Percentiles rank a stretch among this genome's conserved stretches.
These are phyloP conservation scores for Dreissena rostriformis DNA, from an alignment of 1,140 invertebrate genomes.

Conservation along the genomic window DNA sequence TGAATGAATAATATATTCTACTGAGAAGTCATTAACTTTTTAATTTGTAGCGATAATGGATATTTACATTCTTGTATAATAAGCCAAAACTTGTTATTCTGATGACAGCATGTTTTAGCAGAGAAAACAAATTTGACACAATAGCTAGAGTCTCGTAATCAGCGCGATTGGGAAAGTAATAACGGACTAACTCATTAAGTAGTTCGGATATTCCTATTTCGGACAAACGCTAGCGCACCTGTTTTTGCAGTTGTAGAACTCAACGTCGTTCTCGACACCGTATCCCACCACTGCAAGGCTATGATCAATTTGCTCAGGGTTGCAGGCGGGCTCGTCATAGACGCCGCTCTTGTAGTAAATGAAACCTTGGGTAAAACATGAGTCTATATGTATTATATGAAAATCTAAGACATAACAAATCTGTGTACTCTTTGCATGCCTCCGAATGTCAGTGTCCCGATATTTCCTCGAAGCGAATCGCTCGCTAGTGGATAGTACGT, in stretches of 20 bases:
- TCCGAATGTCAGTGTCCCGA: neutral
- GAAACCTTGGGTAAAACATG: slow-evolving; percentile 18
- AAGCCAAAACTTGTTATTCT: too few relatives aligned
- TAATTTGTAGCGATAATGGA: too few relatives aligned
- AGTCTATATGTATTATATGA: neutral
- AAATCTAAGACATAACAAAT: neutral
- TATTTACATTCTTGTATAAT: too few relatives aligned
- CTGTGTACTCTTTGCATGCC: neutral
- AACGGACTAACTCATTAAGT: too few relatives aligned
- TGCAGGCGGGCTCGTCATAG: slow-evolving; percentile 87
- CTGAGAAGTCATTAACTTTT: too few relatives aligned
- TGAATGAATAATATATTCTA: too few relatives aligned
- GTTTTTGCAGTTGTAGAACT: slow-evolving; percentile 96
- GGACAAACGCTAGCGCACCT: slow-evolving; percentile 58
- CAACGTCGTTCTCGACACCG: slow-evolving; percentile 84
- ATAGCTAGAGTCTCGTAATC: too few relatives aligned
- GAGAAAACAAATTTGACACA: too few relatives aligned
- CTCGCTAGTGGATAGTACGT: neutral
- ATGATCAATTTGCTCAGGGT: slow-evolving; percentile 89
- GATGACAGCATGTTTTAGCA: too few relatives aligned
- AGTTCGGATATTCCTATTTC: too few relatives aligned
- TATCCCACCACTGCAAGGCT: slow-evolving; percentile 93
- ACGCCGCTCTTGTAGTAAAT: slow-evolving; percentile 79
- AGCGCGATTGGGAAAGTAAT: too few relatives aligned
- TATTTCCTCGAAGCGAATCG: neutral